These are phyloP conservation scores for Scelioninae gen. 2 DNA, from an alignment of 2,888 invertebrate species.

Conservation along the genomic window DNA sequence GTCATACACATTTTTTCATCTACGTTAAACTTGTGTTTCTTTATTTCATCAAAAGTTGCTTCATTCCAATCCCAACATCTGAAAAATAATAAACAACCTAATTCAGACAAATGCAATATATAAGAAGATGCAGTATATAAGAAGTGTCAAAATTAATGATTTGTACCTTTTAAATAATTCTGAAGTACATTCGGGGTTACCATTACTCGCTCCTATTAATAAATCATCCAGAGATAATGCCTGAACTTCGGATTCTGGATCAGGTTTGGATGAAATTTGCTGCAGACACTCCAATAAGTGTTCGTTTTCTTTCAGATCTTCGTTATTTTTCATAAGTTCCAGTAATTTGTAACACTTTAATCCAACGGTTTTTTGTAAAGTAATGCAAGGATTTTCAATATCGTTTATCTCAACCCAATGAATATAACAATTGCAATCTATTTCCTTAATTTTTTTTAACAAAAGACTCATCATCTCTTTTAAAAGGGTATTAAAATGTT, in stretches of 20 bases:
- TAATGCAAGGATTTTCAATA: conserved; percentile 62
- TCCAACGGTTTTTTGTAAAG: conserved; percentile 69
- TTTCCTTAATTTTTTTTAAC: conserved; percentile 66
- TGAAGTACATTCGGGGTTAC: conserved; percentile 61
- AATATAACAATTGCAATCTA: conserved; percentile 68
- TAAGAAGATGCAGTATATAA: no score
- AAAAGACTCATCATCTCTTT: conserved; percentile 64
- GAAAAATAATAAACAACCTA: no score
- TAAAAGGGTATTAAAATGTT: conserved; percentile 58
- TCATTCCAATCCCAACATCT: conserved; percentile 68
- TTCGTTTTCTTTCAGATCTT: conserved; percentile 59
- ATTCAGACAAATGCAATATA: no score
- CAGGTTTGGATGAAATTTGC: conserved; percentile 66
- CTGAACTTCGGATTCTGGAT: conserved; percentile 34
- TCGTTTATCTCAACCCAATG: conserved; percentile 69
- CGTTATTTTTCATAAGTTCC: conserved; percentile 61
- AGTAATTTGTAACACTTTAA: conserved; percentile 66
- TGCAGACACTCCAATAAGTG: conserved; percentile 65
- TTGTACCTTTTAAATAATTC: conserved; percentile 64
- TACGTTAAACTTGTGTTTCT: conserved; percentile 55
- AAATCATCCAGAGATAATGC: conserved; percentile 64
- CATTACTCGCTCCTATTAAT: conserved; percentile 56
- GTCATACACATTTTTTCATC: conserved; percentile 63
- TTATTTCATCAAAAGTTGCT: conserved; percentile 60
- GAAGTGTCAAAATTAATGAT: no score